phyloP scores from a whole-genome alignment of 2,888 invertebrate species.

The Resseliella maxima region DNA sequence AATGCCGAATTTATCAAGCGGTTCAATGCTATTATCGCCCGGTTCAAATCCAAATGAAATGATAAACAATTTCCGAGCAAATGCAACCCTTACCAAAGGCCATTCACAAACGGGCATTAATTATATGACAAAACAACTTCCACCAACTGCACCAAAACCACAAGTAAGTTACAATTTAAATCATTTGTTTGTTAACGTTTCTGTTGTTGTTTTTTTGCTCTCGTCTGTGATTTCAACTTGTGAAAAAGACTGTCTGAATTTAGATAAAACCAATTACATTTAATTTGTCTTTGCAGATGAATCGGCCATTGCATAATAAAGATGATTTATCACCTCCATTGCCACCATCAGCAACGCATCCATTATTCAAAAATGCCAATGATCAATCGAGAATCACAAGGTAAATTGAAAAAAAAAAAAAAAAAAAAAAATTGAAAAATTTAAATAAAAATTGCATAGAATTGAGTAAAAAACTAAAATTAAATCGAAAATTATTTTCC shows the following conservation, averaged over 20 bases:
- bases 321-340: constrained; percentile 71
- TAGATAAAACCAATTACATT: too few relatives aligned
- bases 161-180: constrained; percentile 62
- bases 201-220: neutral
- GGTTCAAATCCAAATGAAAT: constrained; percentile 57
- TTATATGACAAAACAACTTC: constrained; percentile 66
- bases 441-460: too few relatives aligned
- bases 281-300: constrained; percentile 19
- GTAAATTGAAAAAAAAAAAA: neutral
- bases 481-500: constrained; percentile 61
- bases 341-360: constrained; percentile 79
- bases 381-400: constrained; percentile 16
- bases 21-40: constrained; percentile 53
- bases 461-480: constrained; percentile 58
- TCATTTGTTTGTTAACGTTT: neutral
- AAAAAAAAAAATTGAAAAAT: neutral
- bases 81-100: constrained; percentile 26
- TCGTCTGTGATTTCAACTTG: too few relatives aligned
- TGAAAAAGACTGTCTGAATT: too few relatives aligned
- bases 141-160: constrained; percentile 72
- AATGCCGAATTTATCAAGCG: constrained; percentile 39
- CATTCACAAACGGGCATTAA: constrained; percentile 48
- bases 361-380: constrained; percentile 70
- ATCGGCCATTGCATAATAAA: constrained; percentile 28
- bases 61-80: constrained; percentile 31